Percentiles rank a stretch among this genome's conserved stretches.
phyloP scores from a whole-genome alignment of 2,888 invertebrate species.

The Hofmannophila pseudospretella region DNA sequence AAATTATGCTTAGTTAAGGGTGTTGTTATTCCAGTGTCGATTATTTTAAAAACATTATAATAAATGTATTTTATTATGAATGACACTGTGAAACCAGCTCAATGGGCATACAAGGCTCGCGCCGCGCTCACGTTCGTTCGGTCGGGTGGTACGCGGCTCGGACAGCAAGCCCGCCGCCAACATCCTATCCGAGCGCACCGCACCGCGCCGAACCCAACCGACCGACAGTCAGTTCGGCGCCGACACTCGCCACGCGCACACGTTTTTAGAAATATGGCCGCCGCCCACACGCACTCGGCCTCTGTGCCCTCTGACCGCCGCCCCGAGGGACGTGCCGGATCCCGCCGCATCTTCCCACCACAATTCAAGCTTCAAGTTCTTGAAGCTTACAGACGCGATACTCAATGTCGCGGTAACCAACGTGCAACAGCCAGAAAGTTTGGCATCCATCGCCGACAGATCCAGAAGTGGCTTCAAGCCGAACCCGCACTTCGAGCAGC shows the following conservation, averaged over 20 bases:
- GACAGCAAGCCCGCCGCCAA: constrained; percentile 34
- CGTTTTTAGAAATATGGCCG: constrained; percentile 59
- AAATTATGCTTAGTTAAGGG: no score
- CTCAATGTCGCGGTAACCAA: constrained; percentile 93
- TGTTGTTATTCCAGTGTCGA: no score
- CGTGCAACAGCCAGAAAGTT: constrained; percentile 93
- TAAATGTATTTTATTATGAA: background rate
- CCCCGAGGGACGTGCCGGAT: constrained; percentile 82
- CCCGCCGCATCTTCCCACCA: constrained; percentile 91
- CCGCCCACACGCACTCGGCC: constrained; percentile 68
- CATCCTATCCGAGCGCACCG: constrained; percentile 44
- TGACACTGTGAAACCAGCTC: constrained; percentile 5
- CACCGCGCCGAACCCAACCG: constrained; percentile 52
- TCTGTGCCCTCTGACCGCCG: constrained; percentile 69
- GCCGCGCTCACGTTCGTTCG: constrained; percentile 70
- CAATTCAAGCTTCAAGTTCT: constrained; percentile 93
- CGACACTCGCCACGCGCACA: constrained; percentile 67
- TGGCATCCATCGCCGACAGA: constrained; percentile 92
- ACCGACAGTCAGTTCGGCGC: constrained; percentile 75
- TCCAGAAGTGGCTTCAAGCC: constrained; percentile 94
- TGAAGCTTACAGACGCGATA: constrained; percentile 90
- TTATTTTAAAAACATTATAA: background rate
- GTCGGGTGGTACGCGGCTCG: constrained; percentile 52
- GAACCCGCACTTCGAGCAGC: constrained; percentile 87
- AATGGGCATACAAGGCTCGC: constrained; percentile 51